Base-by-base conservation (phyloP, 2,113 vertebrate genomes). In the Cyprinus carpio region DNA sequence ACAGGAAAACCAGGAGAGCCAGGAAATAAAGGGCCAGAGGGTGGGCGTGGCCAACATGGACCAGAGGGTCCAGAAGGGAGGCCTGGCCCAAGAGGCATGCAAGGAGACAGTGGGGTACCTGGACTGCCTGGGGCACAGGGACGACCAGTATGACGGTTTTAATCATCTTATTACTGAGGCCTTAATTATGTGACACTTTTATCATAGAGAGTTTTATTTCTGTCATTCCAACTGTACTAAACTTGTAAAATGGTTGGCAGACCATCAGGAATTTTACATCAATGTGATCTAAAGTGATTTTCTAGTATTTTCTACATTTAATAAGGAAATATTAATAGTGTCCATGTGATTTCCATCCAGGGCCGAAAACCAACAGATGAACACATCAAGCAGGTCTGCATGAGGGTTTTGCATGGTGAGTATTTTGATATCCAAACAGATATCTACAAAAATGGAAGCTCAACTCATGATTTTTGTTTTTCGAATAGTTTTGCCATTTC, bases 381-480 rank as follows among this genome's bases (percentile, higher is more conserved):
- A 80, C 96, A 98, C 88, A 97, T 99, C 87, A 97, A 97, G 89
- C 96, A 98, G 85, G 97, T 99, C 82, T 99, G 98, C 95, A 96
- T 97, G 95, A 96, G 98, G 91, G 96, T 98, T 74, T 96, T 99
- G 93, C 98, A 99, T 96, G 97, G 97, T 98, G 95, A 96, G 91
- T 90, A 8, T 85, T 79, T 40, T 69, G 2, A 69, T 82, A 13
- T 15, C 4, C 6, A 75, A 51, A 80, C 23, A 60, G 25, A 27
- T 27, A 34, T 25, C 43, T n/a, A 58, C 10, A 37, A 27, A 37
- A 27, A 51, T 67, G 58, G 15, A 75, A 10, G n/a, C 13, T n/a
- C 1, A 11, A 40, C 31, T 58, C 3, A n/a, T 84, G 43, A 56
- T 1, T 51, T 20, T 34, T 65, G 1, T 23, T 88, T 54, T 67